A percentile compares a stretch with the other conserved stretches of the same genome.
These are phyloP conservation scores for Sarcophaga carnaria DNA, from an alignment of 2,888 invertebrate species.

Conservation along the genomic window DNA sequence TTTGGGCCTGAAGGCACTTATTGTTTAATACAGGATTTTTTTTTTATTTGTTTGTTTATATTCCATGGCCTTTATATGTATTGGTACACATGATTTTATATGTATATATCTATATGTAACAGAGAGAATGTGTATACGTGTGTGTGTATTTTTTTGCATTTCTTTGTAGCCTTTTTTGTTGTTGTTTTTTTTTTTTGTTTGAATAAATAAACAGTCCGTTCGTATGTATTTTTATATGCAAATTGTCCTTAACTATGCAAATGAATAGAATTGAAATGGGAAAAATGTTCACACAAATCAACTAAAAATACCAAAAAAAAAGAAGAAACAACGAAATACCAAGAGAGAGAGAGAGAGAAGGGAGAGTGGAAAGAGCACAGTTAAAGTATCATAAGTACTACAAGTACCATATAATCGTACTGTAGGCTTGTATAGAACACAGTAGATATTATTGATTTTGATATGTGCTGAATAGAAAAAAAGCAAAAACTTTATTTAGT, in stretches of 20 bases:
- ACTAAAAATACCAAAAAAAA: slow-evolving; percentile 8
- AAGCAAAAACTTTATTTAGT: slow-evolving; percentile 20
- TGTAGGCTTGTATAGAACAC: neutral
- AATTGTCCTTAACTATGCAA: slow-evolving; percentile 65
- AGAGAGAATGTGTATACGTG: neutral
- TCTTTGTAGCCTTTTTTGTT: neutral
- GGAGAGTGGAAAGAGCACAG: too few relatives aligned
- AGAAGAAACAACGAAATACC: neutral
- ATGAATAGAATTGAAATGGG: slow-evolving; percentile 56
- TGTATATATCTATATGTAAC: neutral
- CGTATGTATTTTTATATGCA: slow-evolving; percentile 58
- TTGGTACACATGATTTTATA: slow-evolving; percentile 28
- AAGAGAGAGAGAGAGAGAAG: too few relatives aligned
- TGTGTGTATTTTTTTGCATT: neutral
- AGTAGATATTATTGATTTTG: slow-evolving; percentile 18
- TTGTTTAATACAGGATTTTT: neutral
- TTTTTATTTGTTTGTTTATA: slow-evolving; percentile 28
- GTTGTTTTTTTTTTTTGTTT: slow-evolving; percentile 18
- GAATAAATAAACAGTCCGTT: slow-evolving; percentile 43
- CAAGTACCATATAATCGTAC: too few relatives aligned
- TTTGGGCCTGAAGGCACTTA: slow-evolving; percentile 45
- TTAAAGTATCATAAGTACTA: too few relatives aligned
- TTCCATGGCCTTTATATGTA: neutral
- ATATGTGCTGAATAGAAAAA: neutral
- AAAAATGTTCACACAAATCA: slow-evolving; percentile 19